Evolutionary conservation across 2,113 vertebrate species (phyloP).

Genomic region (Platysteira castanea): DNA sequence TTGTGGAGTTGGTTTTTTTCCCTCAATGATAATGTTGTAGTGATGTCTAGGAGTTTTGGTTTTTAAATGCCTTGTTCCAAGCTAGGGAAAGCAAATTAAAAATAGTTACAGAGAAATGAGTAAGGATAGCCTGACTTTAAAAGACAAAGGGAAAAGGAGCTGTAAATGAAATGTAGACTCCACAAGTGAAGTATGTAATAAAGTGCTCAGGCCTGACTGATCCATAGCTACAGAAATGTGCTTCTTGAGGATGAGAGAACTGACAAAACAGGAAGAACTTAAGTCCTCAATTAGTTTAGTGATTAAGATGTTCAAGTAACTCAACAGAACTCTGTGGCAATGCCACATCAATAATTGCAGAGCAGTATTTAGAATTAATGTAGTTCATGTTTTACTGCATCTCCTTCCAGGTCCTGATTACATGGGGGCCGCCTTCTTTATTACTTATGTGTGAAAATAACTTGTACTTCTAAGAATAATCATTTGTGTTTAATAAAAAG

Average conservation of each 20-base stretch:
- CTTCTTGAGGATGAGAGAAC: conserved; percentile 1
- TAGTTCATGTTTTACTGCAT: neutral
- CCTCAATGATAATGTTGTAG: neutral
- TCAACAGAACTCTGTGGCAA: neutral
- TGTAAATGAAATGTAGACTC: neutral
- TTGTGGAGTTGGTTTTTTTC: too few relatives aligned
- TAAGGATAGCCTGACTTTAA: neutral
- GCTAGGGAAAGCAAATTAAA: neutral
- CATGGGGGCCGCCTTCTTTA: neutral
- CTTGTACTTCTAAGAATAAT: neutral
- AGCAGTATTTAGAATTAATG: neutral
- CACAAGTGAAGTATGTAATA: neutral
- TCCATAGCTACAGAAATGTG: neutral
- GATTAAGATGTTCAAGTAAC: neutral
- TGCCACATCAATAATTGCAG: neutral
- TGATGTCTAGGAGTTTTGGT: neutral
- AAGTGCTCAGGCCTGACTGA: neutral
- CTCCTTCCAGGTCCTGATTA: neutral
- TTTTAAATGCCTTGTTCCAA: neutral
- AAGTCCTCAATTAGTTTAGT: neutral
- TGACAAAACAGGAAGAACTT: neutral
- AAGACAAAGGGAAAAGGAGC: neutral
- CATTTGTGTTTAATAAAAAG: conserved; percentile 62
- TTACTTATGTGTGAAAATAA: neutral
- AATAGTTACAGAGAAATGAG: neutral